phyloP scores from a whole-genome alignment of 2,113 vertebrate species.

The Podarcis raffonei region DNA sequence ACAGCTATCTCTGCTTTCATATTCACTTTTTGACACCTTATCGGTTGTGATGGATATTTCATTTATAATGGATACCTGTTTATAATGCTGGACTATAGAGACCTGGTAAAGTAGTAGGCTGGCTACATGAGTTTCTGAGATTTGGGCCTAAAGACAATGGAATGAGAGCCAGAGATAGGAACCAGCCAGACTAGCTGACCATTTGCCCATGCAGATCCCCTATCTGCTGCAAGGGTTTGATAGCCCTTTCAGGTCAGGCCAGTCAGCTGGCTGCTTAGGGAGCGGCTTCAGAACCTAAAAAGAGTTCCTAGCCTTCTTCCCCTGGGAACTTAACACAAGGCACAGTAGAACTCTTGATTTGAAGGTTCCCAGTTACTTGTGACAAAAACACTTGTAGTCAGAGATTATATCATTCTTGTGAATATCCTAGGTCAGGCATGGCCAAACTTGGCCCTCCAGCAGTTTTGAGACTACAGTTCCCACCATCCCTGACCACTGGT shows the following conservation, averaged over 20 bases:
- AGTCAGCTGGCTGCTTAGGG: not conserved
- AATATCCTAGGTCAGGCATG: no score
- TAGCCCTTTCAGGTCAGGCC: not conserved
- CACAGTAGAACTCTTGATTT: not conserved
- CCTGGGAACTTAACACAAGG: not conserved
- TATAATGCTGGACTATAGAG: not conserved
- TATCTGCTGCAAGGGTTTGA: not conserved
- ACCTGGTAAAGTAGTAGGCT: not conserved
- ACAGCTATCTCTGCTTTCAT: not conserved
- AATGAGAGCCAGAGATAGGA: not conserved
- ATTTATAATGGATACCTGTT: not conserved
- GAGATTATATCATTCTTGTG: no score
- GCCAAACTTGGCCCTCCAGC: no score
- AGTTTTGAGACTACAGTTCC: no score
- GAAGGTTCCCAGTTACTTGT: not conserved
- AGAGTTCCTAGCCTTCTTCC: not conserved
- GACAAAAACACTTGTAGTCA: not conserved
- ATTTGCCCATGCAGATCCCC: not conserved
- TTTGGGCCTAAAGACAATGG: not conserved
- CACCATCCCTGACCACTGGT: no score
- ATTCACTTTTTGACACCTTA: not conserved
- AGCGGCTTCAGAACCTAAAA: not conserved
- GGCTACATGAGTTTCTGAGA: not conserved
- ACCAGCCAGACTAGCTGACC: not conserved
- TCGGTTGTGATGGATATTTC: not conserved